Base-by-base conservation (phyloP, 2,888 invertebrate genomes). In the Ochropacha duplaris region DNA sequence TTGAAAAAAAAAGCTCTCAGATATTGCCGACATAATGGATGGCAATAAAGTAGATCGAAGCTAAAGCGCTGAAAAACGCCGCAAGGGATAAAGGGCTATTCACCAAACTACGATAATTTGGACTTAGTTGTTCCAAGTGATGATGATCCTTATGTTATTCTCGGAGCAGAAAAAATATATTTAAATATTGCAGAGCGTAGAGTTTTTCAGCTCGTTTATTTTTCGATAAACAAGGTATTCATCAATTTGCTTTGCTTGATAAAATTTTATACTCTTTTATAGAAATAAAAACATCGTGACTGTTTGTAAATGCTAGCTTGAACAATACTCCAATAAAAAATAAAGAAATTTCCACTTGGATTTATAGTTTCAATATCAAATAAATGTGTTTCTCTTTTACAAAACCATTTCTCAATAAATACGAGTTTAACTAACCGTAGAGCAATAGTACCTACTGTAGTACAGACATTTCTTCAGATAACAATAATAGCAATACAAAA, bases 71-170 rank as follows among this genome's bases (percentile, higher is more conserved):
- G 75, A 76, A 77, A 71, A 69, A 65, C 65, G 62, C 31, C 31
- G 58, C 58, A 22, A 57, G 54, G 22, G 62, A 61, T 64, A 61
- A 66, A 63, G 60, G 65, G 65, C 71, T 66, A 75, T 76, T 76
- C 69, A 64, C 68, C 57, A 64, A 78, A 78, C 76, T 76, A 78
- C 76, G 69, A 71, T 73, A 65, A 76, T 78, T 77, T 77, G 72
- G 55, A 56, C 58, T 62, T 60, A 64, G 68, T 61, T 60, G 61
- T 61, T 63, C 71, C 71, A 72, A 79, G 76, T 74, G 75, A 74
- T 74, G 75, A 74, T 74, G 71, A 22, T 31, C 31, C 76, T 77
- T 74, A 74, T 67, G 67, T 57, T 9, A 36, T n/a, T 36, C n/a
- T 4, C 4, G n/a, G 36, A 36, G 36, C 4, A 34, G 34, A 34